Conservation (phyloP, 2,113 vertebrate species). For the Ursus arctos region DNA sequence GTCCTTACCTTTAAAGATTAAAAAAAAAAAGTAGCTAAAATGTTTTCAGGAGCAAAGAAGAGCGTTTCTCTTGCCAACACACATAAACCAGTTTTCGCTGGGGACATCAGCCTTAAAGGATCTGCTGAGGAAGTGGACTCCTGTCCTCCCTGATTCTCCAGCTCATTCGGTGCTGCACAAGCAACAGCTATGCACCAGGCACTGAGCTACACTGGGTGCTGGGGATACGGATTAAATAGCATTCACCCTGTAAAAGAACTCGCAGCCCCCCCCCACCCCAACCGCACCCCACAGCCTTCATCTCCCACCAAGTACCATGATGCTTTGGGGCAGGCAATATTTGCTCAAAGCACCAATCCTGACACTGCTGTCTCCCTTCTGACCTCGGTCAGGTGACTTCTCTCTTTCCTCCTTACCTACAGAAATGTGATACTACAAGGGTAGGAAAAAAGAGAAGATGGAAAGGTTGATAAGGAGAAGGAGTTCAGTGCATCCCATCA, state of each 20-base stretch:
- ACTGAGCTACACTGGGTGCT: neutral
- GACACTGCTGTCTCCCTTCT: neutral
- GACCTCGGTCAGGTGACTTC: slow-evolving; percentile 48
- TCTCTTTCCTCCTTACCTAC: slow-evolving; percentile 8
- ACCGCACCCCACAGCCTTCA: rapidly evolving
- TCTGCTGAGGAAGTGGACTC: neutral
- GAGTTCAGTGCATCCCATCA: neutral
- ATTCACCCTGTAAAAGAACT: neutral
- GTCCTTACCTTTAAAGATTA: neutral
- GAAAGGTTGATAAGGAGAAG: neutral
- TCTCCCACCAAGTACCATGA: neutral
- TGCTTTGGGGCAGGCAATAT: neutral
- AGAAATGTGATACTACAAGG: slow-evolving; percentile 18
- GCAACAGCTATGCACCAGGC: neutral
- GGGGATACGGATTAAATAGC: neutral
- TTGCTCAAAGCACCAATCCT: neutral
- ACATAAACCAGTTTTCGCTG: neutral
- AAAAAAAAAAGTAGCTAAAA: neutral
- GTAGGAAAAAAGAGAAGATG: neutral
- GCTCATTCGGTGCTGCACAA: neutral
- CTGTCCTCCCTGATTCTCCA: neutral
- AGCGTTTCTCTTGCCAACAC: neutral
- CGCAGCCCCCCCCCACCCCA: no score
- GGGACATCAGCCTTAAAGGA: neutral
- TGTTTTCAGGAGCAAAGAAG: neutral